Percentiles rank a stretch among this genome's conserved stretches.
These are phyloP conservation scores for Tigriopus japonicus DNA, from an alignment of 1,140 invertebrate species.

Conservation along the genomic window DNA sequence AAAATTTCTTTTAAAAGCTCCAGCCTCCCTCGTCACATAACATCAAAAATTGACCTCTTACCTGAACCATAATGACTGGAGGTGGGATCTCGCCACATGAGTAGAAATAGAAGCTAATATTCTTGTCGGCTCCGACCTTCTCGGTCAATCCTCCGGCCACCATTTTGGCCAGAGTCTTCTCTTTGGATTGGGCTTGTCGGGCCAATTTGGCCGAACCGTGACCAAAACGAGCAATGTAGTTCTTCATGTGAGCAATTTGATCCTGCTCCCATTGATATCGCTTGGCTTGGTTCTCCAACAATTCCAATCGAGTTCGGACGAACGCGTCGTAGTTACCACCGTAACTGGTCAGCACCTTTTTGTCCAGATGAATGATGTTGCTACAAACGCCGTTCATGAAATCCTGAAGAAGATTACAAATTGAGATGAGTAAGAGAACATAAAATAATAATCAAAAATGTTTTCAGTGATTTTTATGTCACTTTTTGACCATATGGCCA, in stretches of 20 bases:
- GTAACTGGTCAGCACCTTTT: slow-evolving; percentile 84
- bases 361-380: slow-evolving; percentile 90
- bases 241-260: slow-evolving; percentile 99
- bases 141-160: slow-evolving; percentile 90
- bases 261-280: slow-evolving; percentile 99
- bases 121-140: slow-evolving; percentile 74
- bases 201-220: slow-evolving; percentile 96
- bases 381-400: slow-evolving; percentile 98
- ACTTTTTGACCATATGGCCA: too few relatives aligned
- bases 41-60: slow-evolving; percentile 17
- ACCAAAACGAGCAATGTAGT: slow-evolving; percentile 97
- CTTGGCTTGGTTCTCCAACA: slow-evolving; percentile 96
- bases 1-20: too few relatives aligned
- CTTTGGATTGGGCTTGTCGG: slow-evolving; percentile 94
- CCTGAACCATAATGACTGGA: slow-evolving; percentile 94
- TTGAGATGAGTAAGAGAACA: too few relatives aligned
- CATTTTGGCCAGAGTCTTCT: slow-evolving; percentile 98
- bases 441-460: too few relatives aligned
- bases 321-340: slow-evolving; percentile 92
- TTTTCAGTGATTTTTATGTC: too few relatives aligned
- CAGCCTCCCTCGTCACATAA: too few relatives aligned
- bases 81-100: slow-evolving; percentile 90
- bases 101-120: slow-evolving; percentile 84
- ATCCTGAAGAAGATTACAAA: too few relatives aligned
- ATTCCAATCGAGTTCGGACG: slow-evolving; percentile 70